Conservation (phyloP, 2,797 vertebrate species). For the Microhierax caerulescens region DNA sequence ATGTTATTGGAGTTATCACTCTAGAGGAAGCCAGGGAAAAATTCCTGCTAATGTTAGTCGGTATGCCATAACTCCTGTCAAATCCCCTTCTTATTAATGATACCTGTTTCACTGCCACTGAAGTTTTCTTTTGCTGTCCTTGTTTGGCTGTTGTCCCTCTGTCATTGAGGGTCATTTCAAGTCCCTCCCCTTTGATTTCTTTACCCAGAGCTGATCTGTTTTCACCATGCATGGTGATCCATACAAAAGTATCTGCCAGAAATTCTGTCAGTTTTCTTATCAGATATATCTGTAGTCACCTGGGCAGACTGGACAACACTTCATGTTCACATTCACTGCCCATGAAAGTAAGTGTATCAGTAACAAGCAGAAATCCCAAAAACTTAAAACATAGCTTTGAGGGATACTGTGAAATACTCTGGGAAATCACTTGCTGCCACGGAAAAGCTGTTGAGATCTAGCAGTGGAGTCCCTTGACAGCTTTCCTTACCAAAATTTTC, state of each 20-base stretch:
- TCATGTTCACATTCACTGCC: not conserved
- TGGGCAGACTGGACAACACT: rapidly evolving
- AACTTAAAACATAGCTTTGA: not conserved
- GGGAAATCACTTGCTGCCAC: not conserved
- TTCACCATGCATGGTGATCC: not conserved
- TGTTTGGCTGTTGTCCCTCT: not conserved
- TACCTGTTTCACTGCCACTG: not conserved
- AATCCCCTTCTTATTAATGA: not conserved
- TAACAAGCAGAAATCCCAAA: not conserved
- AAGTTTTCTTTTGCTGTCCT: not conserved
- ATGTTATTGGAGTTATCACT: not conserved
- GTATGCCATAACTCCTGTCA: not conserved
- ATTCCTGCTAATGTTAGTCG: not conserved
- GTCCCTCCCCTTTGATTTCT: not conserved
- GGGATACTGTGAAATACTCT: not conserved
- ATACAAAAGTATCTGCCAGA: not conserved
- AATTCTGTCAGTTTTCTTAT: not conserved
- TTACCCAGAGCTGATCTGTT: not conserved
- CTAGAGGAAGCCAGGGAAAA: not conserved
- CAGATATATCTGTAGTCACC: not conserved
- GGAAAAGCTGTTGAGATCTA: not conserved
- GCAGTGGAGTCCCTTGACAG: not conserved
- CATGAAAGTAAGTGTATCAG: not conserved
- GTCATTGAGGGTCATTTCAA: not conserved
- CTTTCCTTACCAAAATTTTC: not conserved